Evolutionary conservation across 1,140 invertebrate species (phyloP).

Genomic region (Lasioglossum albipes): DNA sequence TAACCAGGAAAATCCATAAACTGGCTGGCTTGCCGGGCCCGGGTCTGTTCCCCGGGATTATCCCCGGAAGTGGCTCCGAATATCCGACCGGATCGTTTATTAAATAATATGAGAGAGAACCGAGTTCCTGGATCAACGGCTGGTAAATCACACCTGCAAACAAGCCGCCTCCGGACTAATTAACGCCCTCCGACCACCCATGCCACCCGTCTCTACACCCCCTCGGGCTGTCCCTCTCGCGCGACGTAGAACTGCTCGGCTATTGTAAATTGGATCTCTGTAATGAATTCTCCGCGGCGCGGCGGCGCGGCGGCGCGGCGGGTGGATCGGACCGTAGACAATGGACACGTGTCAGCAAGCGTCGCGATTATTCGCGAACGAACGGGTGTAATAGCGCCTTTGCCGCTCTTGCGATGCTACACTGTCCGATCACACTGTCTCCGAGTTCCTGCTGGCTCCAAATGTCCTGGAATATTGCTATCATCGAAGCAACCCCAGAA

Average conservation of each 20-base stretch:
- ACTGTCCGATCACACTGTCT: not conserved
- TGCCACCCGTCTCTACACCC: too few relatives aligned
- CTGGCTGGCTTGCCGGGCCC: not conserved
- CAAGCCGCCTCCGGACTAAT: constrained; percentile 49
- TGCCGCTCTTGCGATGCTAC: not conserved
- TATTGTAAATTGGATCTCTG: constrained; percentile 36
- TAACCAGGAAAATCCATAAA: constrained; percentile 38
- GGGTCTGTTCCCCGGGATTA: constrained; percentile 23
- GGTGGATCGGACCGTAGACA: not conserved
- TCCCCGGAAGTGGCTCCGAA: constrained; percentile 30
- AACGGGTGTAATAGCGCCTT: not conserved
- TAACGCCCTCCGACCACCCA: not conserved
- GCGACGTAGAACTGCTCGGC: not conserved
- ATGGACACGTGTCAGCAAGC: constrained; percentile 18
- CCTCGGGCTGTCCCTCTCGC: too few relatives aligned
- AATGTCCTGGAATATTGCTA: too few relatives aligned
- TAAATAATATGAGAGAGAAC: constrained; percentile 45
- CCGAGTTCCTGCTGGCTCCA: too few relatives aligned
- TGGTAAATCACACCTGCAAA: constrained; percentile 42
- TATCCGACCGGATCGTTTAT: constrained; percentile 46
- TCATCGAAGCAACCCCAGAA: too few relatives aligned
- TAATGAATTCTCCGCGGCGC: constrained; percentile 25
- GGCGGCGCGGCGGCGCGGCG: too few relatives aligned
- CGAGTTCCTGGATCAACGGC: constrained; percentile 42
- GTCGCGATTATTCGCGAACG: constrained; percentile 13